Base-by-base conservation (phyloP, 2,888 invertebrate genomes). In the Parthenolecanium corni region DNA sequence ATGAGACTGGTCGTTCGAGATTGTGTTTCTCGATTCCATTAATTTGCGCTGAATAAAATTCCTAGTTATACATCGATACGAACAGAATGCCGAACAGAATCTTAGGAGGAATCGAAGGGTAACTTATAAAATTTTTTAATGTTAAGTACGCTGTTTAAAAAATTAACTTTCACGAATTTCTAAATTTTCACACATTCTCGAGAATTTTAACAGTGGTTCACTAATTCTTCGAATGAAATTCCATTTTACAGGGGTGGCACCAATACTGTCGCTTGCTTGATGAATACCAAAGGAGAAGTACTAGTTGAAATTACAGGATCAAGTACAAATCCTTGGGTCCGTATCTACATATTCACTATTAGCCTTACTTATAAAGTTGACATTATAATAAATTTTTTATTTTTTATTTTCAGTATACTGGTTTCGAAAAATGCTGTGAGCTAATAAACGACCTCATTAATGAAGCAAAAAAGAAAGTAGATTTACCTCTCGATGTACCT, bases 241-340 rank as follows among this genome's bases (percentile, higher is more conserved):
- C n/a, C 5, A 31, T 31, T 31, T 31, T 75, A 63, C 75, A 93
- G 93, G 24, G 93, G 93, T 46, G 89, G 85, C 25, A 90, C 91
- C 64, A 85, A 86, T 71, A 90, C 92, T 14, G 84, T 83, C 65
- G 77, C 88, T 47, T 81, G 89, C 31, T 81, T 93, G 65, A 80
- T 87, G 70, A 80, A 89, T 71, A 80, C 81, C 31, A 75, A 78
- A 25, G 93, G 92, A 6, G 76, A 80, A 52, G 80, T 84, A 53
- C 71, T 90, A 42, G 80, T 83, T 1, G 78, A 77, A 68, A 76
- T 82, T 47, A 79, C 80, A 65, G 89, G 89, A 0, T 81, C 82
- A 3, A 82, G 84, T 38, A 89, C 89, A 49, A 91, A 90, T 75
- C 86, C 88, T 71, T 88, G 86, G 83, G 82, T 84, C 68, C 73